Conservation (phyloP, 2,888 invertebrate genomes). For the Agonopterix alstromeriana region DNA sequence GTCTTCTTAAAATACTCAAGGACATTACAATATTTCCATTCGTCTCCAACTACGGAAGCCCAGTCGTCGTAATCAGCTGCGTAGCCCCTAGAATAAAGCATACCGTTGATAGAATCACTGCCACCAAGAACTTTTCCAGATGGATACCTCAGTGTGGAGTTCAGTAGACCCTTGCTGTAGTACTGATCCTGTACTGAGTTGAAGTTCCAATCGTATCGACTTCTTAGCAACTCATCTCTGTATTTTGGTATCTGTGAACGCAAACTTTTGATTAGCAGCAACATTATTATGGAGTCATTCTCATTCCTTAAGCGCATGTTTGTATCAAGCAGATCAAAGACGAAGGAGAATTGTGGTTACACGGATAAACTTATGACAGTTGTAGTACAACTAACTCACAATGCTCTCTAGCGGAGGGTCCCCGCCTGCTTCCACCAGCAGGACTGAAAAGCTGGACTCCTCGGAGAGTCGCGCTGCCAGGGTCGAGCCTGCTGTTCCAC, state of each 20-base stretch:
- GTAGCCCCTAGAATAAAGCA: slow-evolving; percentile 57
- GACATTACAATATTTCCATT: slow-evolving; percentile 51
- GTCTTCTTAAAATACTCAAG: slow-evolving; percentile 53
- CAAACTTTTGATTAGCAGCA: too few species aligned
- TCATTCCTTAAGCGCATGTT: too few species aligned
- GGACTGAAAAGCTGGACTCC: too few species aligned
- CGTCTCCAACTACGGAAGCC: slow-evolving; percentile 33
- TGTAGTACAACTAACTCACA: too few species aligned
- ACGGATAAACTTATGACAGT: too few species aligned
- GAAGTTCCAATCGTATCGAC: slow-evolving; percentile 57
- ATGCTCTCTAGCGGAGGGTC: too few species aligned
- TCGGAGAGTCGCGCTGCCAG: too few species aligned
- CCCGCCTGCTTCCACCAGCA: too few species aligned
- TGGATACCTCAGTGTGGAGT: slow-evolving; percentile 43
- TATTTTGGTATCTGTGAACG: slow-evolving; percentile 45
- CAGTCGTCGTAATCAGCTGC: slow-evolving; percentile 56
- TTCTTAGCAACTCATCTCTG: slow-evolving; percentile 27
- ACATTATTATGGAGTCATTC: too few species aligned
- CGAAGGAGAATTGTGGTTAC: too few species aligned
- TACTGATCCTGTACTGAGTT: slow-evolving; percentile 37
- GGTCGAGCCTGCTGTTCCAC: too few species aligned
- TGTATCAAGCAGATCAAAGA: too few species aligned
- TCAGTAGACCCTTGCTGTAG: slow-evolving; percentile 41
- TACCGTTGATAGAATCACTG: slow-evolving; percentile 53
- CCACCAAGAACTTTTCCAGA: slow-evolving; percentile 59